Conservation (phyloP, 2,797 vertebrate species). For the Heterohyrax brucei region DNA sequence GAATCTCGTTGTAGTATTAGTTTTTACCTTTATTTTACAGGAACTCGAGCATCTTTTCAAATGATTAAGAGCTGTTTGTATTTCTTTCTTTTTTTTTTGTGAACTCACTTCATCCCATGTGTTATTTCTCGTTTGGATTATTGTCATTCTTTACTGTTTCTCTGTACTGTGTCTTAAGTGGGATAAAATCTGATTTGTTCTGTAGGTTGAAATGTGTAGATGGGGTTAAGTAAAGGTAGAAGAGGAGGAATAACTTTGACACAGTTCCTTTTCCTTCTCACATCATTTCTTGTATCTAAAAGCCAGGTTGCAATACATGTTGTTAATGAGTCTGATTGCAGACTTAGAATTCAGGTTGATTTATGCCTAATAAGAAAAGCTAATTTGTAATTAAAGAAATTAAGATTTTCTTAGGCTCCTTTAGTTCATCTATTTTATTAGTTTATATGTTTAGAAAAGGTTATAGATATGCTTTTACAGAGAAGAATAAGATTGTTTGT, state of each 20-base stretch:
- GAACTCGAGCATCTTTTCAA: slow-evolving; percentile 17
- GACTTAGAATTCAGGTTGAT: slow-evolving; percentile 37
- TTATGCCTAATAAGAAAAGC: slow-evolving; percentile 7
- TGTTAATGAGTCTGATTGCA: slow-evolving; percentile 14
- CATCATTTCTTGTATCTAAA: slow-evolving; percentile 22
- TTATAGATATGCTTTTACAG: neutral
- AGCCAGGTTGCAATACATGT: slow-evolving; percentile 33
- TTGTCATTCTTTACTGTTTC: neutral
- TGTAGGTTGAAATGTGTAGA: neutral
- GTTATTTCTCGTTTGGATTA: slow-evolving; percentile 1
- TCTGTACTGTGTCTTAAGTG: slow-evolving; percentile 17
- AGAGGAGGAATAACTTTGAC: neutral
- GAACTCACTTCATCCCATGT: neutral
- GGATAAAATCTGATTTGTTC: neutral
- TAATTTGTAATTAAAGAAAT: slow-evolving; percentile 31
- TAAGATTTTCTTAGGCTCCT: neutral
- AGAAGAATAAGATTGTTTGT: slow-evolving; percentile 29
- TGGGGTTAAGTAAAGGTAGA: neutral
- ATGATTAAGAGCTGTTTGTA: neutral
- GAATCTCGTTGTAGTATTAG: neutral
- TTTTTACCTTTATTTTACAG: slow-evolving; percentile 53
- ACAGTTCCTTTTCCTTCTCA: neutral
- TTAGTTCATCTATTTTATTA: slow-evolving; percentile 38
- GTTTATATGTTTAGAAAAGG: neutral
- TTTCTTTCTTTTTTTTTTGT: neutral